Percentiles rank a stretch among this genome's conserved stretches.
These are phyloP conservation scores for Nothoprocta pentlandii DNA, from an alignment of 2,113 vertebrate genomes.

Conservation along the genomic window DNA sequence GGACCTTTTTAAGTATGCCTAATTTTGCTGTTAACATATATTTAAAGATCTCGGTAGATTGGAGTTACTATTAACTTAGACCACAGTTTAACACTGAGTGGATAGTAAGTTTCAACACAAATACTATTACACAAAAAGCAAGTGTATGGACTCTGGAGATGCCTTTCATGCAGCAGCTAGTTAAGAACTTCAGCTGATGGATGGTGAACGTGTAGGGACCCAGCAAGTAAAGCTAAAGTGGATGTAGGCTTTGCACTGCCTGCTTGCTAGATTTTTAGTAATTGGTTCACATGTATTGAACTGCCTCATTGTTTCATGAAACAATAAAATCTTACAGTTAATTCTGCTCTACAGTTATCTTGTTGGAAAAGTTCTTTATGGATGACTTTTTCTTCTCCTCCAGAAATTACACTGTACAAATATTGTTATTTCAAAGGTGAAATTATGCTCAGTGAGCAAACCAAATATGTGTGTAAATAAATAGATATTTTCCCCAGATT, in stretches of 20 bases:
- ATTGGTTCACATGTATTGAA: not conserved
- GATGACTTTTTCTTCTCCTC: not conserved
- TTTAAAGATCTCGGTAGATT: not conserved
- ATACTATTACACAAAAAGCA: not conserved
- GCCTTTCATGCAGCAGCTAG: not conserved
- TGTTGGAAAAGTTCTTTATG: conserved; percentile 13
- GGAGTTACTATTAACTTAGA: not conserved
- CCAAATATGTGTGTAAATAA: conserved; percentile 18
- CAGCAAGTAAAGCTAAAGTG: not conserved
- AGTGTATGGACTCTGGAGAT: not conserved
- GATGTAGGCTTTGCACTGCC: not conserved
- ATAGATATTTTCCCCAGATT: not conserved
- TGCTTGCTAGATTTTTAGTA: not conserved
- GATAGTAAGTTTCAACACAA: not conserved
- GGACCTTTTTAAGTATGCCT: not conserved
- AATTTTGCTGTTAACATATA: not conserved
- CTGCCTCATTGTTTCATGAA: not conserved
- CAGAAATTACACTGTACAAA: not conserved
- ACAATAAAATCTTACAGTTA: not conserved
- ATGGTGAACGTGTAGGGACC: not conserved
- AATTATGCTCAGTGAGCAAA: not conserved
- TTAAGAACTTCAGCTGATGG: not conserved
- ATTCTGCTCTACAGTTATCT: not conserved
- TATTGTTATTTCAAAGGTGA: not conserved
- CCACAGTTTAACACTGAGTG: not conserved